Conservation (phyloP, 2,113 vertebrate species). For the Cyphomyrus plagiostoma region DNA sequence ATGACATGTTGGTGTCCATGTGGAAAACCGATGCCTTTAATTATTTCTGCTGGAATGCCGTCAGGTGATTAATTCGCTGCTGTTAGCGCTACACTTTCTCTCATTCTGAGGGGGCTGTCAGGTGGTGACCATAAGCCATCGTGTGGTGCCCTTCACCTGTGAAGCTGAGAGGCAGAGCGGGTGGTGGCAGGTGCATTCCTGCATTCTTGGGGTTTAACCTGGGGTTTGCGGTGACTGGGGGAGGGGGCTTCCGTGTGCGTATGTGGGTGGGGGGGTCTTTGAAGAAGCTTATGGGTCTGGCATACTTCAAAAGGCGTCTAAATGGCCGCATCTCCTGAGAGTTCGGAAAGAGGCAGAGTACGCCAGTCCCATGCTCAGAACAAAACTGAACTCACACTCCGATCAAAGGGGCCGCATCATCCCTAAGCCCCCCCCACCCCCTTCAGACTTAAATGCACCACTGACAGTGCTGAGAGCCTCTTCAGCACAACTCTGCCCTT, state of each 20-base stretch:
- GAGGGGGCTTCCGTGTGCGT: neutral
- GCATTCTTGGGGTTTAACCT: neutral
- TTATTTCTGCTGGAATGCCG: neutral
- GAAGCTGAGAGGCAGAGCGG: neutral
- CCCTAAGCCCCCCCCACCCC: neutral
- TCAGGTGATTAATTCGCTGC: slow-evolving; percentile 1
- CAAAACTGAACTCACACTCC: neutral
- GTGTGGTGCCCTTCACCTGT: neutral
- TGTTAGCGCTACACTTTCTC: neutral
- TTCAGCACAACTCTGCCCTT: neutral
- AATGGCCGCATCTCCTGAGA: neutral
- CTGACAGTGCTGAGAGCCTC: neutral
- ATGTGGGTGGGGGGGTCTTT: neutral
- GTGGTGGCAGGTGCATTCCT: neutral
- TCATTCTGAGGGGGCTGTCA: neutral
- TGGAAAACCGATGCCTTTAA: neutral
- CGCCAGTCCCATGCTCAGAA: neutral
- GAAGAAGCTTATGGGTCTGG: neutral
- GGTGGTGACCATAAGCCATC: neutral
- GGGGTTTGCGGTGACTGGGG: neutral
- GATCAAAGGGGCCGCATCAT: neutral
- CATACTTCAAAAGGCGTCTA: neutral
- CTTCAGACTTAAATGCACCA: neutral
- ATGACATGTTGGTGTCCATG: neutral
- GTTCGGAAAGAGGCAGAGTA: neutral